phyloP scores from a whole-genome alignment of 2,797 vertebrate genomes.

The Danio choprae region DNA sequence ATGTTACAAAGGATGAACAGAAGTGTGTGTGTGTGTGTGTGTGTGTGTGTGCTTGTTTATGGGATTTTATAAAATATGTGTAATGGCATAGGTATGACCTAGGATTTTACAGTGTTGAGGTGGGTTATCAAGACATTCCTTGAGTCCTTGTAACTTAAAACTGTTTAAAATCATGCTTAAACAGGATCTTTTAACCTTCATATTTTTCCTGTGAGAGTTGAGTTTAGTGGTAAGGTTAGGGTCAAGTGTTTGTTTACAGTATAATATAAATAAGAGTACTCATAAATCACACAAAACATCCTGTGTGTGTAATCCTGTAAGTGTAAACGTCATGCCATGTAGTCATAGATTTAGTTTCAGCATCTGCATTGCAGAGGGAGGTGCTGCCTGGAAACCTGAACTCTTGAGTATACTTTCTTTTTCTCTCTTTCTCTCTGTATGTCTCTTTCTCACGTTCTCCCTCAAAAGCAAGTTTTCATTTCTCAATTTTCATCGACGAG shows the following conservation, averaged over 20 bases:
- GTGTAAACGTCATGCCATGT: conserved; percentile 42
- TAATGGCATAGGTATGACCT: too few relatives aligned
- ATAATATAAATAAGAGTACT: too few relatives aligned
- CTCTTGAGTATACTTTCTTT: conserved; percentile 31
- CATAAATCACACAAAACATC: too few relatives aligned
- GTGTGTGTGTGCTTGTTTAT: neutral
- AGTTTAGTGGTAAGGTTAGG: too few relatives aligned
- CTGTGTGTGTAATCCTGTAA: neutral
- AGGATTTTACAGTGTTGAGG: too few relatives aligned
- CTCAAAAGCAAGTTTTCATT: conserved; percentile 20
- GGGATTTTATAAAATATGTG: too few relatives aligned
- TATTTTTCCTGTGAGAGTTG: too few relatives aligned
- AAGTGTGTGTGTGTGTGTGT: neutral
- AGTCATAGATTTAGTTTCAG: conserved; percentile 69
- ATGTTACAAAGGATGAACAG: neutral
- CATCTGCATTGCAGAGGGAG: conserved; percentile 73
- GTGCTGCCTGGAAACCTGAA: conserved; percentile 53
- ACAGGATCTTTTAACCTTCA: too few relatives aligned
- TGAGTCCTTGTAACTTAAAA: too few relatives aligned
- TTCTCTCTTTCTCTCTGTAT: neutral
- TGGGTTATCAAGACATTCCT: too few relatives aligned
- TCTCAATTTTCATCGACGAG: conserved; percentile 13
- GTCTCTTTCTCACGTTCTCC: neutral
- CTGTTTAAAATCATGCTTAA: too few relatives aligned
- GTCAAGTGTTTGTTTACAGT: too few relatives aligned